Evolutionary conservation across 1,140 invertebrate species (phyloP), one percentile per base, ranked within the genome.

Genomic region (Drosophila kepulauana): DNA sequence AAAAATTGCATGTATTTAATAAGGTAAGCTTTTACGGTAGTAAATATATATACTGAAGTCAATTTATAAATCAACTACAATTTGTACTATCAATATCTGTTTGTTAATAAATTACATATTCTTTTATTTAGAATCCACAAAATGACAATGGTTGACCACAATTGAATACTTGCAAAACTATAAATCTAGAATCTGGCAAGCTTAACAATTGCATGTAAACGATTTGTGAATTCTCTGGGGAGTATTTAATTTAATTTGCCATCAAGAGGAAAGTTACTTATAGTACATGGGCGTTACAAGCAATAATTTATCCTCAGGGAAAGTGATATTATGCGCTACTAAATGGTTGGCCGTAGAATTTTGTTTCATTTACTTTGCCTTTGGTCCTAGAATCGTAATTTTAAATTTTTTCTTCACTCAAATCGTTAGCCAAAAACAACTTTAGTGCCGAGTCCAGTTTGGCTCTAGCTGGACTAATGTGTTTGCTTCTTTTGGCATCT

Each of bases 341-440:
- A 13, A 52, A 52, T 46, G 28, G 15, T 54, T 46, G 48, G 58
- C 33, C 33, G 48, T 59, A 11, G 16, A 82, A 79, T 76, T 79
- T 81, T 62, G 79, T 68, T 77, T 71, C 68, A 86, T 79, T 82
- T 79, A 13, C 64, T 59, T 79, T 71, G 58, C 48, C 62, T 5
- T 82, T 71, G 65, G 75, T 64, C 63, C 66, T 41, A 6, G 48
- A 70, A 58, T 43, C 54, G 25, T 77, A 61, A 85, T 81, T 62
- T 51, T 81, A 78, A 75, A 86, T 86, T 69, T 85, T 76, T 85
- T 78, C n/a, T 62, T 72, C 49, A 38, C 56, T 69, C 46, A 81
- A 78, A 72, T 76, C 82, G 66, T 72, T 52, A 49, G 28, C 67
- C 64, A 73, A 51, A 57, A 57, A 38, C 56, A 33, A 30, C 58